Conservation (phyloP, 2,113 vertebrate species). For the Hemichromis elongatus region DNA sequence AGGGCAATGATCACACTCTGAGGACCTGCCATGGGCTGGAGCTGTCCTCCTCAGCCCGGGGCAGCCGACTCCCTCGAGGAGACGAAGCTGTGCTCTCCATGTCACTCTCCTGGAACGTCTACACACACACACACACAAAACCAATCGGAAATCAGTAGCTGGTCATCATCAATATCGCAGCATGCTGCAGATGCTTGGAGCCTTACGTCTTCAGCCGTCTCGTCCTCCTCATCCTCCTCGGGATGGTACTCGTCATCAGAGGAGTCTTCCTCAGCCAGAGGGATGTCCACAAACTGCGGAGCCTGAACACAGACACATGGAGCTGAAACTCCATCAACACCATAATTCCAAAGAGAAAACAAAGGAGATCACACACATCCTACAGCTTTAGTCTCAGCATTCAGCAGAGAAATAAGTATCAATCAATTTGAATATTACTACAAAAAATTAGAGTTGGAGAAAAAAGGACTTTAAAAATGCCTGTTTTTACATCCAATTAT, state of each 20-base stretch:
- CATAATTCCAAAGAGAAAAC: background rate
- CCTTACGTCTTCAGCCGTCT: slow-evolving; percentile 84
- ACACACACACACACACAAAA: background rate
- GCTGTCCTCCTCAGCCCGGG: slow-evolving; percentile 74
- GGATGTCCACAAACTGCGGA: slow-evolving; percentile 94
- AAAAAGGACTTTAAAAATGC: too few species aligned
- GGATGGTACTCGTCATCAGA: slow-evolving; percentile 95
- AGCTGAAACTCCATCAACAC: background rate
- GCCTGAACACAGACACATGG: slow-evolving; percentile 58
- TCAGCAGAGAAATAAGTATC: too few species aligned
- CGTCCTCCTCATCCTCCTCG: slow-evolving; percentile 93
- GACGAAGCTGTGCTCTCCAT: slow-evolving; percentile 88
- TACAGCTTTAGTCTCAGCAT: background rate
- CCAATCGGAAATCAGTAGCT: background rate
- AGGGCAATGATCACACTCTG: too few species aligned
- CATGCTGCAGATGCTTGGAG: background rate
- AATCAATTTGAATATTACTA: too few species aligned
- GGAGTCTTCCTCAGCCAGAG: slow-evolving; percentile 92
- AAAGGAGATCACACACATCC: background rate
- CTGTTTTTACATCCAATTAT: too few species aligned
- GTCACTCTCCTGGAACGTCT: slow-evolving; percentile 94
- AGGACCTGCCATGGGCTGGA: slow-evolving; percentile 63
- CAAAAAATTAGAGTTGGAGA: too few species aligned
- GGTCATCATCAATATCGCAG: background rate
- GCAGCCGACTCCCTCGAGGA: slow-evolving; percentile 76